Percentiles rank a stretch among this genome's conserved stretches.
Conservation (phyloP, 2,113 vertebrate genomes). For the Podarcis muralis region DNA sequence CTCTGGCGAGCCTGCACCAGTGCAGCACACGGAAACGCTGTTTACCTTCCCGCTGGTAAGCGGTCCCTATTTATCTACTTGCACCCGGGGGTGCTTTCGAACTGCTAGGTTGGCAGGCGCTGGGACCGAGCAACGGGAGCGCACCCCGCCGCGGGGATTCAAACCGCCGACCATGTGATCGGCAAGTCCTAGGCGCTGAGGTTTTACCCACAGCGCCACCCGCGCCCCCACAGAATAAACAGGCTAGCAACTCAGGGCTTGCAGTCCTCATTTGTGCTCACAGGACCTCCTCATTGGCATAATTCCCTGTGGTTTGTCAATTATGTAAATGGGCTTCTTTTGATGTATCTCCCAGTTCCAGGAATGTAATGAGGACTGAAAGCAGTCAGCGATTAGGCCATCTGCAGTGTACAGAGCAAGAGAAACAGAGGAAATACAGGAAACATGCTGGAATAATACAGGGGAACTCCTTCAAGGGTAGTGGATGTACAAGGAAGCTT, state of each 20-base stretch:
- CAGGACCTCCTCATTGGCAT: neutral
- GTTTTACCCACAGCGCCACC: too few species aligned
- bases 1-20: too few species aligned
- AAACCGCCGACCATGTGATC: too few species aligned
- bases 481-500: neutral
- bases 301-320: neutral
- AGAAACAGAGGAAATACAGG: neutral
- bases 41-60: too few species aligned
- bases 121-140: too few species aligned
- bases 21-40: too few species aligned
- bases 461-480: neutral
- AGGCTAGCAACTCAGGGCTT: neutral
- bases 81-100: too few species aligned
- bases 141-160: too few species aligned
- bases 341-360: neutral
- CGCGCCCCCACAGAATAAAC: neutral
- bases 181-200: too few species aligned
- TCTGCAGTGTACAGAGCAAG: neutral
- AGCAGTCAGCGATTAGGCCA: neutral
- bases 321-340: neutral
- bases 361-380: neutral
- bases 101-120: too few species aligned
- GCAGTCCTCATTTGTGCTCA: neutral
- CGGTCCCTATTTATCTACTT: too few species aligned
- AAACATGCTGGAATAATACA: neutral